Evolutionary conservation across 2,113 vertebrate species (phyloP).

Genomic region (Amphilophus citrinellus): DNA sequence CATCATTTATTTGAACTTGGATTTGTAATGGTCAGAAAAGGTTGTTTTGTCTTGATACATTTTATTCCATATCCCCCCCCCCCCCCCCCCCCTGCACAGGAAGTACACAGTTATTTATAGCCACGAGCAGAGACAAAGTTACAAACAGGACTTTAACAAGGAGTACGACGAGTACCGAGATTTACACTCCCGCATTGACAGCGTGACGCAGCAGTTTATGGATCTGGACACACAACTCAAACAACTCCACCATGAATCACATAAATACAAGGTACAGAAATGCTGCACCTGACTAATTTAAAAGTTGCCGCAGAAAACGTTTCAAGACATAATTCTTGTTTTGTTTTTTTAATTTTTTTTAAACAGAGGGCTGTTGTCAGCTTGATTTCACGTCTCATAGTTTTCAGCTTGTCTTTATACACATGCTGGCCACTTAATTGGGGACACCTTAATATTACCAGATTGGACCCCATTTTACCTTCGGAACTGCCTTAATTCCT

Average conservation of each 20-base stretch:
- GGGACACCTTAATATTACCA: neutral
- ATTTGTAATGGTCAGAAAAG: neutral
- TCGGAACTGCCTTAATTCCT: neutral
- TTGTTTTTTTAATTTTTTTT: neutral
- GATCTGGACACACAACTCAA: constrained; percentile 89
- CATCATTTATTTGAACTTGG: neutral
- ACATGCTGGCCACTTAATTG: neutral
- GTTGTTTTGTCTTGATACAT: neutral
- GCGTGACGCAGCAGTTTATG: constrained; percentile 88
- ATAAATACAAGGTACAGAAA: constrained; percentile 87
- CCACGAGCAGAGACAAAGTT: constrained; percentile 88
- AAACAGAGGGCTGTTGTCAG: neutral
- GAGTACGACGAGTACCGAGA: constrained; percentile 93
- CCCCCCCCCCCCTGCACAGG: constrained; percentile 63
- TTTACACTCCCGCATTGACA: constrained; percentile 90
- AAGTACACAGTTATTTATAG: constrained; percentile 86
- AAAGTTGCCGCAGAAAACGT: too few species aligned
- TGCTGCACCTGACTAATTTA: neutral
- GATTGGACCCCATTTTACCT: neutral
- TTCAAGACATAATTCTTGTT: too few species aligned
- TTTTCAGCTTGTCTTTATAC: neutral
- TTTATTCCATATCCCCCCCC: neutral
- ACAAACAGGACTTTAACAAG: constrained; percentile 92
- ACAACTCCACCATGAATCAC: constrained; percentile 85
- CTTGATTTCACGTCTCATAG: neutral